phyloP scores from a whole-genome alignment of 2,797 vertebrate species.

The Sarcophilus harrisii region DNA sequence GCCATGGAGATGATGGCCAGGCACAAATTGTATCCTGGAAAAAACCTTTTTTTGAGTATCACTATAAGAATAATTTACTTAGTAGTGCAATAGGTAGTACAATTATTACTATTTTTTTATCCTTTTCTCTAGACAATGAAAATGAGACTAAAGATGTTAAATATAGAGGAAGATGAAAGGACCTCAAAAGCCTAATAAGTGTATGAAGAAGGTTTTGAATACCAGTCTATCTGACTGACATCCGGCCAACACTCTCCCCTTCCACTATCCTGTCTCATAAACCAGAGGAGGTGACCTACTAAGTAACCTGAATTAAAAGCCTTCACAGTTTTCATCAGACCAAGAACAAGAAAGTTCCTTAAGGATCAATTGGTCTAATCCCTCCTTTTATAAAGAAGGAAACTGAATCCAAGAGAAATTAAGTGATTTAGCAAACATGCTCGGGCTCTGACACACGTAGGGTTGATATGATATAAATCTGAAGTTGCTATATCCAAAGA shows the following conservation, averaged over 20 bases:
- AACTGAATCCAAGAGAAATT: background rate
- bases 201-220: background rate
- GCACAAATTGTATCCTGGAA: background rate
- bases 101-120: background rate
- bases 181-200: background rate
- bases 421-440: background rate
- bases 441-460: background rate
- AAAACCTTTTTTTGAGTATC: background rate
- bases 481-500: background rate
- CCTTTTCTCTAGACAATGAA: background rate
- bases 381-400: background rate
- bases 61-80: background rate
- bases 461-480: background rate
- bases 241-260: background rate
- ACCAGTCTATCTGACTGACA: background rate
- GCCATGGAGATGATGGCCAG: background rate
- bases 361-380: background rate
- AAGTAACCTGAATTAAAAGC: background rate
- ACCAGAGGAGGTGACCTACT: background rate
- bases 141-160: background rate
- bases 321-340: background rate
- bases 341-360: background rate
- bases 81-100: background rate
- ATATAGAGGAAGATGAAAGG: background rate
- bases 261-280: background rate